These are phyloP conservation scores for Andrena cerasifolii DNA, from an alignment of 1,140 invertebrate species.

Conservation along the genomic window DNA sequence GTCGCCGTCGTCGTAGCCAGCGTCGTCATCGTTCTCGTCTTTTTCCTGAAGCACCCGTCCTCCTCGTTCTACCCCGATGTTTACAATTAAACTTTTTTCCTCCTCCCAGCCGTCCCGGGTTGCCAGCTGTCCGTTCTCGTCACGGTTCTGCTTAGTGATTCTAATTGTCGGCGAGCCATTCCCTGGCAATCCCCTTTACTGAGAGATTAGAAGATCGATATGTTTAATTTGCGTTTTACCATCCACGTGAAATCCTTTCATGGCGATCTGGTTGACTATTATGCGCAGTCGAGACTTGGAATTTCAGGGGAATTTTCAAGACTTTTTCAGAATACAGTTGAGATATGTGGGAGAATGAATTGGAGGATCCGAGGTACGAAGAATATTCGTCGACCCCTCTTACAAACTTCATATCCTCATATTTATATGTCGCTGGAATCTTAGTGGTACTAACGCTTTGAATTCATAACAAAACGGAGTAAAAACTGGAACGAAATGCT, in stretches of 20 bases:
- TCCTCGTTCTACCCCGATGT: constrained; percentile 71
- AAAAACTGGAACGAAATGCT: background rate
- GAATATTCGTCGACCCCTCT: too few relatives aligned
- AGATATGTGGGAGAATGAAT: too few relatives aligned
- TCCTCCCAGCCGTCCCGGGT: constrained; percentile 6
- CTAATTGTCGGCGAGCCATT: constrained; percentile 77
- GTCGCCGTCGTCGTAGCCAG: constrained; percentile 70
- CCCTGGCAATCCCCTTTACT: constrained; percentile 28
- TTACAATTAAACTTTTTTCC: constrained; percentile 80
- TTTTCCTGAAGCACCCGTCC: constrained; percentile 66
- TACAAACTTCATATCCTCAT: too few relatives aligned
- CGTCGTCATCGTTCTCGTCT: constrained; percentile 68
- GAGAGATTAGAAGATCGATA: constrained; percentile 18
- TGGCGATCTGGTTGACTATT: background rate
- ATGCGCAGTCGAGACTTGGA: too few relatives aligned
- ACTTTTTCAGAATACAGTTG: too few relatives aligned
- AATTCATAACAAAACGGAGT: background rate
- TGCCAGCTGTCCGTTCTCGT: constrained; percentile 60
- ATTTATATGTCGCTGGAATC: too few relatives aligned
- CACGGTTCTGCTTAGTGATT: constrained; percentile 77
- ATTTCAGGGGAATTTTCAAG: background rate
- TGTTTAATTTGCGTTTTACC: constrained; percentile 3
- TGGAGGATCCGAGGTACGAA: too few relatives aligned
- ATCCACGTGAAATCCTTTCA: background rate
- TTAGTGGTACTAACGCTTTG: background rate